Evolutionary conservation across 1,140 invertebrate species (phyloP).

Genomic region (Chlorops oryzae): DNA sequence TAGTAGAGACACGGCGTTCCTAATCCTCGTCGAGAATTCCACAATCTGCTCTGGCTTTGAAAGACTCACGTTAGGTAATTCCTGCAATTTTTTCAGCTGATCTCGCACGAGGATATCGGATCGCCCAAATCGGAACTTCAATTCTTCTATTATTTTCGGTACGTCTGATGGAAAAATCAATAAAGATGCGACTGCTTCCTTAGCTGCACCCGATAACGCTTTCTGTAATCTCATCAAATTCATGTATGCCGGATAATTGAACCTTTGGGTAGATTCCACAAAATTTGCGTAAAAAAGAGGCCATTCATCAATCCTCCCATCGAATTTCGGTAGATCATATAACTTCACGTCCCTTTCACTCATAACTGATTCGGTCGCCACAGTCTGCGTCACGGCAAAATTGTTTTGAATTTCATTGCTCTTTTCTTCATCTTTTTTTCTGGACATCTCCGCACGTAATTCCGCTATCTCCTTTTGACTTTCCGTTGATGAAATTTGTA

Average conservation of each 20-base stretch:
- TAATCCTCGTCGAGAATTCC: not conserved
- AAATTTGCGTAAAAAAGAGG: constrained; percentile 3
- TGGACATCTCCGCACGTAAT: too few relatives aligned
- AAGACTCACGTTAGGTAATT: not conserved
- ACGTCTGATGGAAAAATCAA: not conserved
- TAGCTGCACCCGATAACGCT: not conserved
- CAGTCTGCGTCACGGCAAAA: too few relatives aligned
- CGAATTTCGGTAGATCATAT: not conserved
- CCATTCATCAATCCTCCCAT: not conserved
- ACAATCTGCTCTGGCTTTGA: not conserved
- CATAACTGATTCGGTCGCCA: too few relatives aligned
- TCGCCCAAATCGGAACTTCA: not conserved
- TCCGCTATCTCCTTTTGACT: too few relatives aligned
- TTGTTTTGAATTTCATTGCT: too few relatives aligned
- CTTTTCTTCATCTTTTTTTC: too few relatives aligned
- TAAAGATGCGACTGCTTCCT: constrained; percentile 3
- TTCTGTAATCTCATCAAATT: constrained; percentile 5
- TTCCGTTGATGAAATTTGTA: too few relatives aligned
- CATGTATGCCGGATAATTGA: not conserved
- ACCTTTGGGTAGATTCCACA: not conserved
- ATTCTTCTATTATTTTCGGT: not conserved
- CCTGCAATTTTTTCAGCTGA: not conserved
- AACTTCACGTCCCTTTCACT: too few relatives aligned
- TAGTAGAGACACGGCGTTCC: not conserved
- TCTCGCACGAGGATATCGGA: not conserved